phyloP scores from a whole-genome alignment of 2,113 vertebrate species.

The Mionectes macconnelli region DNA sequence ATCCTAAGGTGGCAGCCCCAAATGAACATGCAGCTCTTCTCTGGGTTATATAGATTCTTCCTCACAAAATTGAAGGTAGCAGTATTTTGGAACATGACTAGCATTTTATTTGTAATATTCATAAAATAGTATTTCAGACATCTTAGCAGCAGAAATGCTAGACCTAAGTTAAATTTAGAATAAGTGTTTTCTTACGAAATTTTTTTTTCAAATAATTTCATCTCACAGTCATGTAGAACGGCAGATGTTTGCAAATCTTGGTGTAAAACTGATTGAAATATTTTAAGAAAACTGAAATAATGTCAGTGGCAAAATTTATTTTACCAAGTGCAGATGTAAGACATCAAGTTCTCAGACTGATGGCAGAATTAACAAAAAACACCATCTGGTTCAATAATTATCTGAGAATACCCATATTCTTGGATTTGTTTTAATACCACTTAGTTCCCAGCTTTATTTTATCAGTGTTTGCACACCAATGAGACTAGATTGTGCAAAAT shows the following conservation, averaged over 20 bases:
- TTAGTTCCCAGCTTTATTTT: conserved; percentile 79
- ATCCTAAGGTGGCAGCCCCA: background rate
- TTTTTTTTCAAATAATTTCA: conserved; percentile 71
- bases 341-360: conserved; percentile 86
- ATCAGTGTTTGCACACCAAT: conserved; percentile 79
- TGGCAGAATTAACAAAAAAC: conserved; percentile 87
- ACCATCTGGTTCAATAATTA: conserved; percentile 89
- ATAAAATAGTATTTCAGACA: conserved; percentile 14
- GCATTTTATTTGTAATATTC: conserved; percentile 36
- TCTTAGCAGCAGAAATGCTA: conserved; percentile 49
- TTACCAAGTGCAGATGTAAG: conserved; percentile 86
- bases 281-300: conserved; percentile 86
- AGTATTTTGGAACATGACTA: background rate
- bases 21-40: background rate
- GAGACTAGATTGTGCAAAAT: conserved; percentile 76
- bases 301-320: conserved; percentile 84
- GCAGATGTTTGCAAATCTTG: conserved; percentile 85
- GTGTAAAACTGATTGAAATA: conserved; percentile 83
- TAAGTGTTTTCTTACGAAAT: conserved; percentile 64
- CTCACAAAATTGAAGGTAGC: background rate
- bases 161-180: conserved; percentile 48
- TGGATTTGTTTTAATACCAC: conserved; percentile 79
- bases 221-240: conserved; percentile 64
- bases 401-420: conserved; percentile 82
- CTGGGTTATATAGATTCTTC: background rate